Conservation (phyloP, 2,113 vertebrate species). For the Erpornis zantholeuca region DNA sequence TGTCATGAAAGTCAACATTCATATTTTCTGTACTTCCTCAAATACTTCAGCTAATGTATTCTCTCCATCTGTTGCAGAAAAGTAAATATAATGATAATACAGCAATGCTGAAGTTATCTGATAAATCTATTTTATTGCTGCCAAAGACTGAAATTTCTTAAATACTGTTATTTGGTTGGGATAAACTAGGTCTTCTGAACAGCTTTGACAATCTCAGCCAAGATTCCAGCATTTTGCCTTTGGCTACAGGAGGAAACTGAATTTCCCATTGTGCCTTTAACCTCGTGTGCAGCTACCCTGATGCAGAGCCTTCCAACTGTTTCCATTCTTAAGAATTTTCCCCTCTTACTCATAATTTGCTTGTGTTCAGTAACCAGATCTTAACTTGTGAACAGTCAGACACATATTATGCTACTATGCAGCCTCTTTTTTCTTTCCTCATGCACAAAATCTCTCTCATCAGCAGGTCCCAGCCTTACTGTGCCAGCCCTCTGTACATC, state of each 20-base stretch:
- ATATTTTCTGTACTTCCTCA: slow-evolving; percentile 48
- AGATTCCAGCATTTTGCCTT: neutral
- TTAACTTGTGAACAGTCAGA: neutral
- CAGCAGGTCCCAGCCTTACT: neutral
- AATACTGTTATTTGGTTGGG: neutral
- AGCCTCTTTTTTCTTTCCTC: neutral
- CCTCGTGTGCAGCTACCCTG: neutral
- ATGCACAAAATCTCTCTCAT: neutral
- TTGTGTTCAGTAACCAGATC: neutral
- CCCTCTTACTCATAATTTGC: neutral
- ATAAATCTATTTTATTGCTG: neutral
- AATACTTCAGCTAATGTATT: slow-evolving; percentile 58
- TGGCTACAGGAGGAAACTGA: neutral
- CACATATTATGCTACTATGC: neutral
- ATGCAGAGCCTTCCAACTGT: neutral
- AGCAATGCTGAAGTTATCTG: neutral
- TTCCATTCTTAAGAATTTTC: neutral
- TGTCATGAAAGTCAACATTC: slow-evolving; percentile 47
- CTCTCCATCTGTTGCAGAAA: slow-evolving; percentile 48
- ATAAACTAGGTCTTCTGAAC: neutral
- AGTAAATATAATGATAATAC: neutral
- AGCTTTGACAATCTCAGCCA: neutral
- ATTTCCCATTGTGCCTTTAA: neutral
- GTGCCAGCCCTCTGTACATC: neutral
- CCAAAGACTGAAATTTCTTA: neutral